phyloP scores from a whole-genome alignment of 1,140 invertebrate species.

The Sipha flava region DNA sequence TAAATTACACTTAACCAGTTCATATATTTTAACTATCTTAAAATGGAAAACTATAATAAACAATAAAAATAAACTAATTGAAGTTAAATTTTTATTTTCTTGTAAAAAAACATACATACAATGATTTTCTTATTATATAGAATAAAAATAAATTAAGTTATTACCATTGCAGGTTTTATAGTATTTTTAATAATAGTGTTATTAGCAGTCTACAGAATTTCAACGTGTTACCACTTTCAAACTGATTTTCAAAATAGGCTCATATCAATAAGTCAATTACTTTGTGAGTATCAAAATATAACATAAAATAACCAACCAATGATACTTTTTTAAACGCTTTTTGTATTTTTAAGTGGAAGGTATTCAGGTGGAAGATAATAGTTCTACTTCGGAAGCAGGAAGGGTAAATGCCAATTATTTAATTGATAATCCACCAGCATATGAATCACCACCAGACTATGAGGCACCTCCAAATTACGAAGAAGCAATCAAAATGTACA shows the following conservation, averaged over 20 bases:
- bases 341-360: neutral
- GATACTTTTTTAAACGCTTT: neutral
- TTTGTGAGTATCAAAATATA: neutral
- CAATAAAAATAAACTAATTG: too few relatives aligned
- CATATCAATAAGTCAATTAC: constrained; percentile 3
- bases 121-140: too few relatives aligned
- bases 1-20: too few relatives aligned
- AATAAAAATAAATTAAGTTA: too few relatives aligned
- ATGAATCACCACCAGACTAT: constrained; percentile 61
- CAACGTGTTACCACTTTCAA: neutral
- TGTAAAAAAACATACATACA: too few relatives aligned
- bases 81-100: too few relatives aligned
- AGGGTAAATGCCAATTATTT: constrained; percentile 47
- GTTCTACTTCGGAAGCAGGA: constrained; percentile 39
- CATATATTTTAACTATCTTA: too few relatives aligned
- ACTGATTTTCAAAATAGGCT: neutral
- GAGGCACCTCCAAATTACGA: constrained; percentile 63
- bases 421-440: constrained; percentile 48
- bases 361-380: constrained; percentile 3
- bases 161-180: neutral
- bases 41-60: too few relatives aligned
- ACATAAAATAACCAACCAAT: neutral
- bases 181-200: neutral
- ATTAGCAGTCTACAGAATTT: neutral
- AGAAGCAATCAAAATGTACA: constrained; percentile 51